Base-by-base conservation (phyloP, 2,888 invertebrate genomes). In the Cantharis rufa region DNA sequence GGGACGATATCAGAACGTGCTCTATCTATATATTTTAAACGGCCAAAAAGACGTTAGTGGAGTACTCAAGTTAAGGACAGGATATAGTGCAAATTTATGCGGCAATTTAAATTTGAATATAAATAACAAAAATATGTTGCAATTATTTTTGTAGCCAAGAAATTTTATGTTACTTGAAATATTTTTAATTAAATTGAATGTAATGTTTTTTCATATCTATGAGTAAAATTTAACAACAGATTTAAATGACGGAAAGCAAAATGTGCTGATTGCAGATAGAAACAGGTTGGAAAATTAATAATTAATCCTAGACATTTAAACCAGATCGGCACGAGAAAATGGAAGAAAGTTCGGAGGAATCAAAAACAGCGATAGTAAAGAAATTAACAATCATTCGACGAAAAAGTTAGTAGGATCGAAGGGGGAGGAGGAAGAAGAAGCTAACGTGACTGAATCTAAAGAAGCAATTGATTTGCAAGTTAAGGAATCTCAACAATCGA, bases 211-310 rank as follows among this genome's bases (percentile, higher is more conserved):
- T n/a, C n/a, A n/a, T n/a, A n/a, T n/a, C n/a, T n/a, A n/a, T n/a
- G n/a, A n/a, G n/a, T n/a, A n/a, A 9, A 91, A 92, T 84, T 90
- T 98, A 48, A 96, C 98, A 86, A 90, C 90, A 66, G 92, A 93
- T 80, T 88, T 97, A 71, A 93, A 92, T 74, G 91, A 90, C 83
- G 94, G 94, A 15, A 94, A 95, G 84, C 91, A 92, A 79, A 90
- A 91, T 21, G 89, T 91, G 69, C 89, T 91, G 15, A 92, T 92
- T 84, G 92, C 92, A 83, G 93, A 92, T 78, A 92, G 92, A 81
- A 93, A 92, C 83, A 92, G 92, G 81, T 87, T 90, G 78, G 90
- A 90, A 83, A 88, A 89, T 28, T 91, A 91, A 75, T 90, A 91
- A 84, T 90, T 90, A 10, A 76, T 79, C 72, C 24, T 72, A 75